Evolutionary conservation across 2,797 vertebrate genomes (phyloP).

Genomic region (Propithecus deckenii): DNA sequence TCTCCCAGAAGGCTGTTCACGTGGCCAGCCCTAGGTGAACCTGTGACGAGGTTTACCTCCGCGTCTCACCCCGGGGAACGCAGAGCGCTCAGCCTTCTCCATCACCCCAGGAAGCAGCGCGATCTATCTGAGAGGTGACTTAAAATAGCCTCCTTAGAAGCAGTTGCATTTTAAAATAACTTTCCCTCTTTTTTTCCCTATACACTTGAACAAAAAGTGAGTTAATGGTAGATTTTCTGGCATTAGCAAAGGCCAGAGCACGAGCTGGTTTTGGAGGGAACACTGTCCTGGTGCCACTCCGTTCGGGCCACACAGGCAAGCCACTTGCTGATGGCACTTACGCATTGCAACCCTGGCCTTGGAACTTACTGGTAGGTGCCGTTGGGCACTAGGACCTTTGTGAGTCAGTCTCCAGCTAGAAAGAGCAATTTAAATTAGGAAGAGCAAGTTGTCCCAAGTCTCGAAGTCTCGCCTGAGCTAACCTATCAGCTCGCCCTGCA

Average conservation of each 20-base stretch:
- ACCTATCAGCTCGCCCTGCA: neutral
- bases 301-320: neutral
- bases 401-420: neutral
- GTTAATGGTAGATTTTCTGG: neutral
- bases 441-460: rapidly evolving
- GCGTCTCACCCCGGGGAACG: neutral
- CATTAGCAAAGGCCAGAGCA: neutral
- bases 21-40: neutral
- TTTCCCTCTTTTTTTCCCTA: neutral
- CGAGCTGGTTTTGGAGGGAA: neutral
- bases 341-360: neutral
- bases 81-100: neutral
- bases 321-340: neutral
- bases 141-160: neutral
- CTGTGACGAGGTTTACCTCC: neutral
- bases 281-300: neutral
- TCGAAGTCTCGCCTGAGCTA: neutral
- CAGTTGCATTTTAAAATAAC: neutral
- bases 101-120: neutral
- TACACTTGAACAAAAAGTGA: neutral
- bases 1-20: constrained; percentile 4
- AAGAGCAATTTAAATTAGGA: neutral
- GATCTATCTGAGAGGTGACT: neutral
- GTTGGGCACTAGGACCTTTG: neutral
- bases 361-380: neutral